A percentile compares a stretch with the other conserved stretches of the same genome.
Evolutionary conservation across 64 coral and sea anemone genomes (phyloP).

Genomic region (Porites australiensis): DNA sequence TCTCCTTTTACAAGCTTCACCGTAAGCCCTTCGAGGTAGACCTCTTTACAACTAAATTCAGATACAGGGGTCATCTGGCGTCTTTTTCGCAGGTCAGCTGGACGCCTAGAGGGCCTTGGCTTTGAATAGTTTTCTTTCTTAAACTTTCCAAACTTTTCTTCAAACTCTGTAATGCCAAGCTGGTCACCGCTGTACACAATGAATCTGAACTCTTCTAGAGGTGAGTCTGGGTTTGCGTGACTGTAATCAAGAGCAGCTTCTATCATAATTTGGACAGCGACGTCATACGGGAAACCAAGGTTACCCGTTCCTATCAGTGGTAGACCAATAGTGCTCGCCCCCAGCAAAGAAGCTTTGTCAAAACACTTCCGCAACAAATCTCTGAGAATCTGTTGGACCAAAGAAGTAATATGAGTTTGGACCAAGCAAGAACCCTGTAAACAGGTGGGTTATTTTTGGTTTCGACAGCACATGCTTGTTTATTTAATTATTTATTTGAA

Average conservation of each 20-base stretch:
- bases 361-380: conserved; percentile 32
- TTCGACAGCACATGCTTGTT: no score
- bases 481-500: no score
- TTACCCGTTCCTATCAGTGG: conserved; percentile 36
- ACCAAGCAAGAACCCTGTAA: background rate
- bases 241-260: conserved; percentile 14
- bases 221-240: conserved; percentile 22
- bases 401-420: background rate
- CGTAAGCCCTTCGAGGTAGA: background rate
- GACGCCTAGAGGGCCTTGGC: background rate
- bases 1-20: background rate
- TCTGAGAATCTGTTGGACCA: background rate
- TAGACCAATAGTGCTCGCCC: conserved; percentile 11
- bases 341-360: conserved; percentile 31
- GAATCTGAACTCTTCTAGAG: conserved; percentile 19
- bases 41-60: background rate
- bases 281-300: conserved; percentile 1
- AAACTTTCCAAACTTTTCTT: conserved; percentile 19
- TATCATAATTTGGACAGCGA: conserved; percentile 21
- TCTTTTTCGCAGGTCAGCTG: background rate
- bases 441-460: no score
- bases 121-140: background rate
- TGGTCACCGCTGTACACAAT: conserved; percentile 17
- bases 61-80: background rate
- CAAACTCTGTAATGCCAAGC: background rate